These are phyloP conservation scores for Cosmorhoe ocellata DNA, from an alignment of 2,888 invertebrate species.

Conservation along the genomic window DNA sequence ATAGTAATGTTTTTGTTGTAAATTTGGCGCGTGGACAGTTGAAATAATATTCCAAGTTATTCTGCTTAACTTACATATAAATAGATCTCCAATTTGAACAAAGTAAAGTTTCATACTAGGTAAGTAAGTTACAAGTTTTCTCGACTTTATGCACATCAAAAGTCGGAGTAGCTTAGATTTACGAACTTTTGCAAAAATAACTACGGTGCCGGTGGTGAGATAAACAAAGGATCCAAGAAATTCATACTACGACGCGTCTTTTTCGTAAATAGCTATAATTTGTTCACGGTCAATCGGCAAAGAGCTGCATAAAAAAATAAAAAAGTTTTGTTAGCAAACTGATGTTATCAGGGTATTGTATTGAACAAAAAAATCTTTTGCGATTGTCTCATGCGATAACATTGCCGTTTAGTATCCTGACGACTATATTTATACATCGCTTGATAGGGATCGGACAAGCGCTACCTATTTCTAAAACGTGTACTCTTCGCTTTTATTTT, in stretches of 20 bases:
- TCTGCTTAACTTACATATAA: no score
- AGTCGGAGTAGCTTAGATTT: no score
- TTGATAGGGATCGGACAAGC: constrained; percentile 26
- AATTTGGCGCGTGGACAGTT: constrained; percentile 69
- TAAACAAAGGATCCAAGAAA: no score
- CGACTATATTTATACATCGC: constrained; percentile 55
- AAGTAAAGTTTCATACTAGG: background rate
- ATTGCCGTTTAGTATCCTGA: constrained; percentile 57
- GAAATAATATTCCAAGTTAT: constrained; percentile 52
- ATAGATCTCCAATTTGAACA: background rate
- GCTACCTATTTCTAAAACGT: constrained; percentile 14
- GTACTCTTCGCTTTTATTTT: constrained; percentile 19
- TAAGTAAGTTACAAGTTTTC: no score
- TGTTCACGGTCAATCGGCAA: no score
- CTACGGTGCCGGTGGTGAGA: no score
- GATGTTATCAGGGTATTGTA: constrained; percentile 61
- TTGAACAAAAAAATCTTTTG: constrained; percentile 60
- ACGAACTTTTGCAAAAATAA: no score
- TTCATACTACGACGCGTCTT: no score
- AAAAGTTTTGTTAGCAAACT: constrained; percentile 65
- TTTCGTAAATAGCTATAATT: no score
- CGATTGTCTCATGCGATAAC: constrained; percentile 59
- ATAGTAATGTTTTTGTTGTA: constrained; percentile 60
- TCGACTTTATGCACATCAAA: no score
- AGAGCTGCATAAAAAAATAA: constrained; percentile 40